Evolutionary conservation across 2,888 invertebrate genomes (phyloP).

Genomic region (Drosophila meridionalis): DNA sequence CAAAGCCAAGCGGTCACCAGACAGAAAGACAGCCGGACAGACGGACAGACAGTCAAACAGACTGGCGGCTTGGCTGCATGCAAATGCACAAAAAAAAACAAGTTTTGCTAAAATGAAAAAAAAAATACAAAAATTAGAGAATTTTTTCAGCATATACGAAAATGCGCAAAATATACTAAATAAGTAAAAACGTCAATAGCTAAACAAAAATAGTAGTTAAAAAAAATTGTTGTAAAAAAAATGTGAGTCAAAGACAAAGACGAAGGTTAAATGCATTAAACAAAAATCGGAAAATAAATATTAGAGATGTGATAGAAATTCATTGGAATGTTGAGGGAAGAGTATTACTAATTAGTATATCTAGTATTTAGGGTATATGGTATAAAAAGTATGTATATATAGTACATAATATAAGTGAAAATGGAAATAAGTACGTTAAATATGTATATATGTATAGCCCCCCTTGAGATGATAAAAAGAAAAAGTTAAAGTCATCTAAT

Average conservation of each 20-base stretch:
- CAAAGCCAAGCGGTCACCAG: slow-evolving; percentile 71
- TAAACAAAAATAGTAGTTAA: slow-evolving; percentile 24
- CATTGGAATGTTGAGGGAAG: not conserved
- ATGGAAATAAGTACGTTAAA: too few species aligned
- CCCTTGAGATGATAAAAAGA: too few species aligned
- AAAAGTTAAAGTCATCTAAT: too few species aligned
- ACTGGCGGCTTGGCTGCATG: slow-evolving; percentile 54
- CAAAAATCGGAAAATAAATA: not conserved
- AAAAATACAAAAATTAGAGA: slow-evolving; percentile 52
- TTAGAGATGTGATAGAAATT: not conserved
- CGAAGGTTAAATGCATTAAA: not conserved
- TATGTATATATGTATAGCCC: too few species aligned
- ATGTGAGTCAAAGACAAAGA: not conserved
- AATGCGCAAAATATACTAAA: slow-evolving; percentile 78
- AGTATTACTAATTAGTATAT: too few species aligned
- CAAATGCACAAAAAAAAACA: slow-evolving; percentile 56
- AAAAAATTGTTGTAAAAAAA: not conserved
- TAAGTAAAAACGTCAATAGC: slow-evolving; percentile 79
- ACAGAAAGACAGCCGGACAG: slow-evolving; percentile 30
- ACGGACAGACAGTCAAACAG: slow-evolving; percentile 8
- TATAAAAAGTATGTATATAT: too few species aligned
- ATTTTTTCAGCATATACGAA: slow-evolving; percentile 74
- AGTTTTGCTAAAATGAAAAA: slow-evolving; percentile 46
- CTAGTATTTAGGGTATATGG: too few species aligned
- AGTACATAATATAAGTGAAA: too few species aligned